Base-by-base conservation (phyloP, 2,888 invertebrate genomes). In the Subacronicta megacephala region DNA sequence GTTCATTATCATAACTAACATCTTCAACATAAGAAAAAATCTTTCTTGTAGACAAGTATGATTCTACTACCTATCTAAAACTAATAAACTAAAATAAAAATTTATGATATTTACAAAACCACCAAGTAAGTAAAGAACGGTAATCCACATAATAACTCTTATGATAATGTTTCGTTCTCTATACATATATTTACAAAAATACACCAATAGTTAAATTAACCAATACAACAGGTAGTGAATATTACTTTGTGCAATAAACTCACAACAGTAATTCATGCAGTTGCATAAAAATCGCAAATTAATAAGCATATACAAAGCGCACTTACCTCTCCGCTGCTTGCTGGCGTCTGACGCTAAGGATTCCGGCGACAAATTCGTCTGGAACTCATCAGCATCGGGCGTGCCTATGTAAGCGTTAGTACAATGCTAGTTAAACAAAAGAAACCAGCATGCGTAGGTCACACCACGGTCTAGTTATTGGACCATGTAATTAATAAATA, bases 321-420 rank as follows among this genome's bases (percentile, higher is more conserved):
- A 82, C 78, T 75, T 31, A 80, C 83, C 62, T 76, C 77, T 72
- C 5, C 70, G 55, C 41, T 78, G 75, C 42, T 78, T 81, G 56
- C 77, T 81, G 18, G 79, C 78, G 31, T 83, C 85, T 0, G 84
- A 84, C 1, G 80, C 81, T 1, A 80, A 63, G 3, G 84, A 83
- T 13, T 80, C 81, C 0, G 83, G 84, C 3, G 85, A 84, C 17
- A 79, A 50, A 37, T 75, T 71, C 44, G 57, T 56, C 29, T 61
- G 80, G 6, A 77, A 17, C 53, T 83, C 83, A 0, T 88, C 85
- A 3, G 53, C 33, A 56, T 90, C 90, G 10, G 88, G 87, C 5
- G 83, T 72, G 75, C 90, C 90, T 90, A 87, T 47, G 56, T 50
- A 70, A 53, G 73, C 70, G 60, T 60, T 70, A 72, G 49, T 60